phyloP scores from a whole-genome alignment of 2,888 invertebrate species.

The Gonocerus acuteangulatus region DNA sequence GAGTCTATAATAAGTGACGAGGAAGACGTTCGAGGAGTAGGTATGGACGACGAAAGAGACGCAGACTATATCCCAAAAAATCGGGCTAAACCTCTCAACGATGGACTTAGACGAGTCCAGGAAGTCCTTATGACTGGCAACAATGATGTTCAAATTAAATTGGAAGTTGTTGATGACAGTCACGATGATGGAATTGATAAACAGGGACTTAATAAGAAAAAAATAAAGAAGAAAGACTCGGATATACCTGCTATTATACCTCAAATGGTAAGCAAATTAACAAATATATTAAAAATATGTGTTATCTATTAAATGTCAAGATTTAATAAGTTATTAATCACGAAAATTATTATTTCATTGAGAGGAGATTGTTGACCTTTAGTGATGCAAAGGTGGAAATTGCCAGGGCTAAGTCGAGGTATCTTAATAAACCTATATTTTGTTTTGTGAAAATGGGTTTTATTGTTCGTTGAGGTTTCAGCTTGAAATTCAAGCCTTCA shows the following conservation, averaged over 20 bases:
- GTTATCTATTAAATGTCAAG: too few species aligned
- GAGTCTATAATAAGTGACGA: constrained; percentile 39
- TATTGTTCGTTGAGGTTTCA: too few species aligned
- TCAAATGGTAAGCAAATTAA: constrained; percentile 39
- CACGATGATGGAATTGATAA: constrained; percentile 35
- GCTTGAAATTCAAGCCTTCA: too few species aligned
- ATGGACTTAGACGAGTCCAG: constrained; percentile 19
- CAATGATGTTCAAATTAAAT: constrained; percentile 29
- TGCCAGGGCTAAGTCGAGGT: too few species aligned
- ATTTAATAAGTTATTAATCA: too few species aligned
- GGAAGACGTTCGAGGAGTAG: constrained; percentile 28
- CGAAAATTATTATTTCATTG: too few species aligned
- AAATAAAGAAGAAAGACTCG: constrained; percentile 28
- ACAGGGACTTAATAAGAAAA: constrained; percentile 30
- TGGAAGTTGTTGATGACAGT: constrained; percentile 36
- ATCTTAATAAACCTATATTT: too few species aligned
- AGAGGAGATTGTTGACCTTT: too few species aligned
- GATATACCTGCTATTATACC: constrained; percentile 37
- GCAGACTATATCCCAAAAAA: constrained; percentile 31
- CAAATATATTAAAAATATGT: too few species aligned
- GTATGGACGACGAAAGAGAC: constrained; percentile 36
- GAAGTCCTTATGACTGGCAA: constrained; percentile 22
- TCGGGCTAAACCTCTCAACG: constrained; percentile 3
- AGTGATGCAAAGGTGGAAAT: too few species aligned
- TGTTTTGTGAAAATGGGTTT: too few species aligned